Percentiles rank a stretch among this genome's conserved stretches.
phyloP scores from a whole-genome alignment of 1,140 invertebrate species.

The Antheraea pernyi region DNA sequence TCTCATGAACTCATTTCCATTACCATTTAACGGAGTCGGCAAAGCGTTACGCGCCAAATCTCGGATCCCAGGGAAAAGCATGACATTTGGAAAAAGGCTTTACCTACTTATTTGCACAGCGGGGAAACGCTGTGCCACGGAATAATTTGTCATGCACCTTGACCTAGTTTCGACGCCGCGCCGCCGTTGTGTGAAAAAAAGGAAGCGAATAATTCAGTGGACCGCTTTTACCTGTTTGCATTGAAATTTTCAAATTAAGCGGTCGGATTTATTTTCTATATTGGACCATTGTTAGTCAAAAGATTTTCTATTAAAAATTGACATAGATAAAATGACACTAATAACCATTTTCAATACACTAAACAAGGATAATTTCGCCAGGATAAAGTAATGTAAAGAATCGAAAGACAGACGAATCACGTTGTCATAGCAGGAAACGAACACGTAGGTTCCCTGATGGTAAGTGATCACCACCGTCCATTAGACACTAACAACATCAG shows the following conservation, averaged over 20 bases:
- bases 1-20: slow-evolving; percentile 20
- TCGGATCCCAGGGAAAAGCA: slow-evolving; percentile 29
- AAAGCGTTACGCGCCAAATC: slow-evolving; percentile 21
- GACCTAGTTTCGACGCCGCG: slow-evolving; percentile 45
- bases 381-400: no score
- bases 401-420: no score
- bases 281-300: no score
- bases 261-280: slow-evolving; percentile 10
- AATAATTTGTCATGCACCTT: slow-evolving; percentile 65
- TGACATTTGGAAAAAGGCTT: slow-evolving; percentile 52
- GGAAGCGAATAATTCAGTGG: slow-evolving; percentile 32
- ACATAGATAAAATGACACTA: no score
- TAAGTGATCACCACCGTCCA: no score
- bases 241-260: slow-evolving; percentile 25
- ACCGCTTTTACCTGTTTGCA: slow-evolving; percentile 25
- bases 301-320: no score
- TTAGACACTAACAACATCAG: no score
- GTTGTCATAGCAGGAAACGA: no score
- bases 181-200: slow-evolving; percentile 32
- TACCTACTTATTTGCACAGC: slow-evolving; percentile 55
- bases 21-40: slow-evolving; percentile 18
- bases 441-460: no score
- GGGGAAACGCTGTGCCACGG: slow-evolving; percentile 40
- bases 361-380: no score
- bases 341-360: no score